These are phyloP conservation scores for Ectobius pallidus DNA, from an alignment of 2,888 invertebrate species.

Conservation along the genomic window DNA sequence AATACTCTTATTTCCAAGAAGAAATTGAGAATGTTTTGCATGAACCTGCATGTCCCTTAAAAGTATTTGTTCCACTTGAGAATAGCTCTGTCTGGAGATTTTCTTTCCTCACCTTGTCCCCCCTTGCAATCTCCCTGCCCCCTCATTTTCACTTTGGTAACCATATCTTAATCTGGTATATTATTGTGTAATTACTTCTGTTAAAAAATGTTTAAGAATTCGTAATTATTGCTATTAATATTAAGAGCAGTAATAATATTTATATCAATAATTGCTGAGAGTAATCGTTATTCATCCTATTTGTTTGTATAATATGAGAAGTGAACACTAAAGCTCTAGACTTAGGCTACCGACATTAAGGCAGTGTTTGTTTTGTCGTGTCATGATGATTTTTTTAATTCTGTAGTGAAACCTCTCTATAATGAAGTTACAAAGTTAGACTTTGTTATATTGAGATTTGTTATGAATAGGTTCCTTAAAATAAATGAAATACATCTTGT, in stretches of 20 bases:
- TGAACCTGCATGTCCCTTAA: too few species aligned
- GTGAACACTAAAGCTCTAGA: neutral
- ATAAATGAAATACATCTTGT: neutral
- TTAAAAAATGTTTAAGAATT: neutral
- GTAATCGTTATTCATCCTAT: conserved; percentile 4
- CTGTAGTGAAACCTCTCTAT: conserved; percentile 2
- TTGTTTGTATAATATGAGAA: neutral
- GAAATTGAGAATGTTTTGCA: too few species aligned
- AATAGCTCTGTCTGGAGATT: too few species aligned
- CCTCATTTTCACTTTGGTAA: neutral
- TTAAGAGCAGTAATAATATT: conserved; percentile 3
- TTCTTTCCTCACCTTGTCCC: too few species aligned
- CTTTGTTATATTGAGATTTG: conserved; percentile 18
- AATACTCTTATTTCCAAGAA: too few species aligned
- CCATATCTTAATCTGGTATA: conserved; percentile 7
- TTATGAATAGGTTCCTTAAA: conserved; percentile 13
- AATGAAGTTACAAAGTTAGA: conserved; percentile 2
- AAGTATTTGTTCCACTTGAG: too few species aligned
- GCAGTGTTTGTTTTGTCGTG: neutral
- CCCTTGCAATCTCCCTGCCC: too few species aligned
- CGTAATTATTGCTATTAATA: conserved; percentile 16
- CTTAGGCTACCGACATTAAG: neutral
- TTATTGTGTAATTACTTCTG: conserved; percentile 18
- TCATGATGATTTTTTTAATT: conserved; percentile 10
- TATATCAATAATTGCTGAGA: conserved; percentile 1